Evolutionary conservation across 53 echinoderm and acorn worm species (phyloP).

Genomic region (Echinometra lucunter): DNA sequence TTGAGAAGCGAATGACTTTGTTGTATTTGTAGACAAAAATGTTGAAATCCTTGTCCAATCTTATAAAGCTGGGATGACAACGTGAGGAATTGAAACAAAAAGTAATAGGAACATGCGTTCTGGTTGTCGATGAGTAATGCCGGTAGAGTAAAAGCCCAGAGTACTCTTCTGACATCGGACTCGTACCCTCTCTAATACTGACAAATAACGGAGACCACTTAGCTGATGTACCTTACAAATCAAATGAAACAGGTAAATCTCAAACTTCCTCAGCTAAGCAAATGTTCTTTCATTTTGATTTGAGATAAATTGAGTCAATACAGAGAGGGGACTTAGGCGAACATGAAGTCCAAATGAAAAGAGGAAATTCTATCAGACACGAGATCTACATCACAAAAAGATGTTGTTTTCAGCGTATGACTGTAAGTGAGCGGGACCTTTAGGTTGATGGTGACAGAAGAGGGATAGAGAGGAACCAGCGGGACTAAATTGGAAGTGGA

Average conservation of each 20-base stretch:
- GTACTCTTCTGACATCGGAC: background rate
- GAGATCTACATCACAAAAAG: background rate
- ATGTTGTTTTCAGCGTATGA: background rate
- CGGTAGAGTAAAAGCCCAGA: background rate
- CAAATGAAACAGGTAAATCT: conserved; percentile 8
- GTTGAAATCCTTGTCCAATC: background rate
- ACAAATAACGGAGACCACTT: conserved; percentile 45
- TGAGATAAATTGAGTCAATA: conserved; percentile 27
- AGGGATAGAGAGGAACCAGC: background rate
- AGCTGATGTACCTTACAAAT: conserved; percentile 21
- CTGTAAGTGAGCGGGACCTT: conserved; percentile 28
- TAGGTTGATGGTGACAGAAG: background rate
- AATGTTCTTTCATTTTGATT: conserved; percentile 40
- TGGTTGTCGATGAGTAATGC: conserved; percentile 12
- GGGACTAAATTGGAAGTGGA: background rate
- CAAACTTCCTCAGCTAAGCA: conserved; percentile 20
- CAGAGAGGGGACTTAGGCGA: background rate
- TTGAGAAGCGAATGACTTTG: conserved; percentile 12
- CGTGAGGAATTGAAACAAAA: background rate
- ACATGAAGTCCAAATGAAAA: conserved; percentile 13
- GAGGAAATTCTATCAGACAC: conserved; percentile 36
- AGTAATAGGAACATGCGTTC: background rate
- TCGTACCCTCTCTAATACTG: conserved; percentile 38
- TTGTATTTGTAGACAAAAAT: background rate
- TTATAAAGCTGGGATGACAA: background rate